phyloP scores from a whole-genome alignment of 2,888 invertebrate genomes.

The Choristoneura rosaceana region DNA sequence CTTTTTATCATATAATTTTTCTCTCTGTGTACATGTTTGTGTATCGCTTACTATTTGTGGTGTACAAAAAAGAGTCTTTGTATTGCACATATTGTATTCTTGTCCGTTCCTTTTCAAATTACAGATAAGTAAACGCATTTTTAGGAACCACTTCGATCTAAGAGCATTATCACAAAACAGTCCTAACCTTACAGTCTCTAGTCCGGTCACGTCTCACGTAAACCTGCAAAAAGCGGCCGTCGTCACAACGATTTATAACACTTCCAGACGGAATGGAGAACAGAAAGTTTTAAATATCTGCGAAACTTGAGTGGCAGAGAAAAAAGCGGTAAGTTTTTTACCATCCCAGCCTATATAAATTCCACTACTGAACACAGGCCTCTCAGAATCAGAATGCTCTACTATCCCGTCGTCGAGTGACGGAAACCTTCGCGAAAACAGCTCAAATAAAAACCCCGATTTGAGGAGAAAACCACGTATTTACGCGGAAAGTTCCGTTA shows the following conservation, averaged over 20 bases:
- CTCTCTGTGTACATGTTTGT: too few relatives aligned
- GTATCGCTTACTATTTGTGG: too few relatives aligned
- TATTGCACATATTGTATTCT: too few relatives aligned
- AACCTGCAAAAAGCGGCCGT: conserved; percentile 40
- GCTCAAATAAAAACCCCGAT: conserved; percentile 12
- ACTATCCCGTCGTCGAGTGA: conserved; percentile 10
- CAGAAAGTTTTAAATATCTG: conserved; percentile 36
- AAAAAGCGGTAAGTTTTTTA: background rate
- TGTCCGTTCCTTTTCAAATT: background rate
- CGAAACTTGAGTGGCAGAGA: conserved; percentile 9
- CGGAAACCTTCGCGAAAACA: conserved; percentile 11
- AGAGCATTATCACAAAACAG: background rate
- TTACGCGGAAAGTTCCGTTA: conserved; percentile 7
- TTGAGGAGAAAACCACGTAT: conserved; percentile 5
- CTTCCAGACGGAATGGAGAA: conserved; percentile 47
- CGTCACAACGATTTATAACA: conserved; percentile 51
- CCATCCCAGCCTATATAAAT: too few relatives aligned
- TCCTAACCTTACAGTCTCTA: background rate
- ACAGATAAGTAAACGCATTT: too few relatives aligned
- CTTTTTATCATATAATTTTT: too few relatives aligned
- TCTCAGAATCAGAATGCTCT: conserved; percentile 13
- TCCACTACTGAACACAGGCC: too few relatives aligned
- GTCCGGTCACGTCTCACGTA: conserved; percentile 27
- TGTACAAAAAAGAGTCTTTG: too few relatives aligned
- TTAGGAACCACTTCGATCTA: background rate